These are phyloP conservation scores for Asarcornis scutulata DNA, from an alignment of 2,113 vertebrate genomes.

Conservation along the genomic window DNA sequence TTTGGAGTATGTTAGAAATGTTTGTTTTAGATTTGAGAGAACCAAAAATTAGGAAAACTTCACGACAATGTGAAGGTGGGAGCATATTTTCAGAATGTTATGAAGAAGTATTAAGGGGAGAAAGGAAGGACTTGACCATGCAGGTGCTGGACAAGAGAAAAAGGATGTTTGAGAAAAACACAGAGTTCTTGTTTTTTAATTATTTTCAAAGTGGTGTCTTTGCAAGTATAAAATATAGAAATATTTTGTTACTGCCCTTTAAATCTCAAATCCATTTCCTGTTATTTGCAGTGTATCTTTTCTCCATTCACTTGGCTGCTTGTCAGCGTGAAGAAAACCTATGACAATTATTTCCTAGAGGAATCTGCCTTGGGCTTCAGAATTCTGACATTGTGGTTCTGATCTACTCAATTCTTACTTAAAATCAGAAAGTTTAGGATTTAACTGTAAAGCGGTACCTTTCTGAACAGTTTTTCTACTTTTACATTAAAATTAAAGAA, in stretches of 20 bases:
- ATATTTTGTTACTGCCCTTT: not conserved
- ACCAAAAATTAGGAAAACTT: not conserved
- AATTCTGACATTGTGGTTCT: not conserved
- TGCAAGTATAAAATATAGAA: not conserved
- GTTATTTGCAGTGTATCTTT: not conserved
- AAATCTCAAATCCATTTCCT: not conserved
- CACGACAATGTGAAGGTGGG: not conserved
- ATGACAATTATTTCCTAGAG: slow-evolving; percentile 14
- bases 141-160: not conserved
- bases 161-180: not conserved
- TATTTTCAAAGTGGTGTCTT: not conserved
- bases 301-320: not conserved
- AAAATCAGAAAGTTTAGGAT: not conserved
- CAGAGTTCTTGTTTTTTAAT: not conserved
- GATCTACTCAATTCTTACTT: not conserved
- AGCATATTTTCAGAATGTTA: not conserved
- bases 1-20: not conserved
- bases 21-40: not conserved
- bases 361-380: not conserved
- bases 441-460: not conserved
- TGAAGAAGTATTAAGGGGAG: not conserved
- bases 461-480: not conserved
- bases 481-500: not conserved
- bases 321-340: not conserved
- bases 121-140: not conserved